Evolutionary conservation across 2,113 vertebrate genomes (phyloP), one percentile per base, ranked within the genome.

Genomic region (Grantiella picta): DNA sequence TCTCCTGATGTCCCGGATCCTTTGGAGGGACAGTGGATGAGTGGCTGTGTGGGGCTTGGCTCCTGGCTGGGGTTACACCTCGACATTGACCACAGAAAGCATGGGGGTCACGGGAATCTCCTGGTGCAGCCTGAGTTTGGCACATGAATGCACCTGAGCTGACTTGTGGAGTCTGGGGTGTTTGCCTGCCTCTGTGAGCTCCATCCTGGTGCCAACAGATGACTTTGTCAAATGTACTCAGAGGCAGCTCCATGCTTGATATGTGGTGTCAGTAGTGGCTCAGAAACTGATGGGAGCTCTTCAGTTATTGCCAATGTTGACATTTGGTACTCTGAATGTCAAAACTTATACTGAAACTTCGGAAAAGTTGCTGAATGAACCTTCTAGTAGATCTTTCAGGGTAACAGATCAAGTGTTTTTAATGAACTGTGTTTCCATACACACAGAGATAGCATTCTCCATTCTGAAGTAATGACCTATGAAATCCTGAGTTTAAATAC

Each of bases 401-500:
- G 61, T 72, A 96, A 84, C 44, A 71, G 45, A 77, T 84, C 45
- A 72, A 83, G 14, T 27, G 42, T 81, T 76, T 87, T 84, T 89
- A 92, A 72, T 88, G 89, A 80, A 56, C 89, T 96, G 91, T 94
- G 53, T 63, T 96, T 89, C 82, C n/a, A 56, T 50, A 56, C 52
- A 56, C 33, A 35, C 52, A 59, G 8, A 90, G 81, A 61, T 22
- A 83, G 91, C 31, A 80, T 92, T 92, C 25, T 81, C 45, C 20
- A 5, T 59, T 86, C 73, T 56, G 54, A 80, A 82, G 94, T 95
- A 97, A 96, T 90, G 89, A 95, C 53, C 47, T 92, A 53, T 76
- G 82, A 97, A 97, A 93, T 90, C 72, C 25, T 54, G 89, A 64
- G 61, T 89, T 92, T 95, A 89, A 97, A 90, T 94, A 78, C 45